Evolutionary conservation across 2,888 invertebrate genomes (phyloP), one percentile per base, ranked within the genome.

Genomic region (Drosophila nigricruria): DNA sequence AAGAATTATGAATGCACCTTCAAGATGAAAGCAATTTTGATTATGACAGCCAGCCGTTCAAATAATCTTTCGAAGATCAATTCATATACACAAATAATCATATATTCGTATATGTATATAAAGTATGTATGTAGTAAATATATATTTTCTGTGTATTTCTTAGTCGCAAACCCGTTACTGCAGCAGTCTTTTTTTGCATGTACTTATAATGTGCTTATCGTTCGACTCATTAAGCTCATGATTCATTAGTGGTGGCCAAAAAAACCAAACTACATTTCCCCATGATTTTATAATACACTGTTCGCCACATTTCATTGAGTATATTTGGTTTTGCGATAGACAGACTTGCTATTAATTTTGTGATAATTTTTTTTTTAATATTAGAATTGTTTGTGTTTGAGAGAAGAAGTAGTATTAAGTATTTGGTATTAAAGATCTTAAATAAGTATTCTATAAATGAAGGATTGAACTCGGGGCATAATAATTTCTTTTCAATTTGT

Each of bases 151-250:
- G 34, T 20, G 20, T 8, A 6, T 32, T 23, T 52, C 16, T 52
- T 34, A 30, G 54, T 40, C 14, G n/a, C 5, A 40, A 54, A 27
- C 40, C 27, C 54, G 27, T 40, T 27, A 30, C 30, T 40, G 14
- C 18, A 30, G 54, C 54, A 12, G 25, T 30, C 16, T 18, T 14
- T 34, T 53, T 54, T 54, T 27, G 27, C 54, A 54, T 54, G 40
- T 30, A 40, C 40, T 40, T 40, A 25, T 38, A 50, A 52, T 23
- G 20, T 38, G 18, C n/a, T 27, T 30, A 49, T 30, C 30, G 47
- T 40, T 27, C 54, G 54, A 54, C 30, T 54, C 54, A 54, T 54
- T 54, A 40, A 40, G 30, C 54, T 5, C 40, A 18, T 54, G 54
- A 54, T 54, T 54, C 54, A 54, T 54, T 54, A 40, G 14, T 3